Base-by-base conservation (phyloP, 2,113 vertebrate genomes). In the Daboia siamensis region DNA sequence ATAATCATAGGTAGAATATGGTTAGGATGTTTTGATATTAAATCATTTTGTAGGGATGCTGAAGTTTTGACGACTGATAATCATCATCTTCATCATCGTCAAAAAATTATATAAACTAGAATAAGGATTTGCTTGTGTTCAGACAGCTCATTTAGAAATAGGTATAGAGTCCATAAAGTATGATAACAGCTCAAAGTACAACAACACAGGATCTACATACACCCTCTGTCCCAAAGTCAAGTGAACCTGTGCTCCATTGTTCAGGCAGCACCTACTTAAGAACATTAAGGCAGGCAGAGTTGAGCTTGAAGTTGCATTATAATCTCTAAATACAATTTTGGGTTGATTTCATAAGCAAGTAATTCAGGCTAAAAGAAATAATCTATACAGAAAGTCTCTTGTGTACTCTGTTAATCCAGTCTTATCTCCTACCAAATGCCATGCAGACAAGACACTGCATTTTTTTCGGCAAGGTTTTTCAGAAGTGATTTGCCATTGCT, bases 171-270 rank as follows among this genome's bases (percentile, higher is more conserved):
- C 33, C 85, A 87, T 94, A 15, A 92, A 54, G 90, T 93, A 89
- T 48, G 92, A 93, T 93, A 21, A 39, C 23, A n/a, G 44, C 3
- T 69, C 89, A n/a, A 3, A 64, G 64, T 23, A 91, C 88, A 93
- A 95, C 90, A 93, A 91, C 10, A 90, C 88, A 55, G 64, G 89
- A 8, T 64, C 88, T 95, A 64, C n/a, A 10, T 48, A 90, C 1
- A 90, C 17, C 9, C 5, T 17, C 33, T 84, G 23, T 33, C 26
- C 33, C 64, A 13, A 24, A 80, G 3, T 54, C 17, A 80, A 33
- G 4, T 90, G 12, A 46, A 5, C 17, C 21, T 29, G 21, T 74
- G 64, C 1, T 84, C 10, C 10, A 85, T 12, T 17, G 33, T 24
- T 90, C 39, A 24, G 26, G 85, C 15, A 57, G 39, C 33, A 56